Evolutionary conservation across 2,888 invertebrate genomes (phyloP).

Genomic region (Metopia argyrocephala): DNA sequence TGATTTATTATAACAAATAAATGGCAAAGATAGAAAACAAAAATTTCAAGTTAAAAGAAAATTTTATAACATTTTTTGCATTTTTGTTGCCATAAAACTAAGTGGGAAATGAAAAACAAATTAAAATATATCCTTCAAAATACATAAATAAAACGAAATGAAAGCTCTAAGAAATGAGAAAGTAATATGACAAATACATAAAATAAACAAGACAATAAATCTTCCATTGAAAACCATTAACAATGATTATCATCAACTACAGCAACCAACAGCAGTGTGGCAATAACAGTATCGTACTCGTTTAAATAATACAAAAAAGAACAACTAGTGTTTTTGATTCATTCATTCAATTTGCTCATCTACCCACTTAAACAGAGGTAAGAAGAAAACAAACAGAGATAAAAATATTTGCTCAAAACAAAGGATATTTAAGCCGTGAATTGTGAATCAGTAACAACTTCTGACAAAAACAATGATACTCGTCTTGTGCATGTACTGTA

Average conservation of each 20-base stretch:
- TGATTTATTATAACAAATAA: neutral
- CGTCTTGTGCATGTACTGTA: too few species aligned
- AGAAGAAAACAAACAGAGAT: neutral
- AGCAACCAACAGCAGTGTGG: neutral
- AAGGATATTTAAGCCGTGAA: neutral
- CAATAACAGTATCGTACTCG: neutral
- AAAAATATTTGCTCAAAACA: neutral
- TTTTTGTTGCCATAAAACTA: neutral
- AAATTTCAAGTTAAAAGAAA: neutral
- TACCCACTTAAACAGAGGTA: neutral
- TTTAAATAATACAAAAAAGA: neutral
- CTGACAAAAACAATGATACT: neutral
- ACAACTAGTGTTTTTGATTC: too few species aligned
- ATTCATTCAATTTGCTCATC: too few species aligned
- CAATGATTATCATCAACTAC: constrained; percentile 13
- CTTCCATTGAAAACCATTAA: constrained; percentile 20
- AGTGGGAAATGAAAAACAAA: neutral
- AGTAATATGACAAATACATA: constrained; percentile 36
- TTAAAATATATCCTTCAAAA: neutral
- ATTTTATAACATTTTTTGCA: neutral
- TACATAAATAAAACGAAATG: neutral
- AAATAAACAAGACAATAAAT: constrained; percentile 50
- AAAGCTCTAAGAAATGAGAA: neutral
- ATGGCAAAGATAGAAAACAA: neutral
- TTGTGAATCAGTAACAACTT: neutral